A percentile compares a stretch with the other conserved stretches of the same genome.
Conservation (phyloP, 1,140 invertebrate genomes). For the Pseudomyrmex sp. region DNA sequence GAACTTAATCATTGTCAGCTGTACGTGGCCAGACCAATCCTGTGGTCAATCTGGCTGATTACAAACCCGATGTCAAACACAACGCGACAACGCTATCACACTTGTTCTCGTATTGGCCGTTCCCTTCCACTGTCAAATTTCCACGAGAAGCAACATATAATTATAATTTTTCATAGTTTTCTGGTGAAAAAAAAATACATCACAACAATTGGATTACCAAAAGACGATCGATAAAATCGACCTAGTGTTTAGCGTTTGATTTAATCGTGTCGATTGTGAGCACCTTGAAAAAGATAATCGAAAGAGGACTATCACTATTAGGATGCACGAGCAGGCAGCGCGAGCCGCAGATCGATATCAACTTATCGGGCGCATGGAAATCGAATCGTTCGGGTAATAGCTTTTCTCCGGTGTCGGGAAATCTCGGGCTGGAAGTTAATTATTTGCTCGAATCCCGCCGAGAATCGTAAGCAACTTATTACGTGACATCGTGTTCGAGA, state of each 20-base stretch:
- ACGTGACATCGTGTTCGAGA: neutral
- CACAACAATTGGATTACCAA: too few species aligned
- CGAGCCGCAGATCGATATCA: constrained; percentile 50
- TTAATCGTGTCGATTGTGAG: neutral
- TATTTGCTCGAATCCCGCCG: constrained; percentile 33
- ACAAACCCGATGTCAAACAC: too few species aligned
- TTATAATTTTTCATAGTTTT: neutral
- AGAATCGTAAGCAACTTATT: constrained; percentile 21
- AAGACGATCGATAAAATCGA: neutral
- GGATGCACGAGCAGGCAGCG: neutral
- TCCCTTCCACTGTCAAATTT: too few species aligned
- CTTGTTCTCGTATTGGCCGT: too few species aligned
- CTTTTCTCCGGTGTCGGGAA: constrained; percentile 46
- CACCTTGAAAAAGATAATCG: constrained; percentile 10
- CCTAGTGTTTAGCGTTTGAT: neutral
- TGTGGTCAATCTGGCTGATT: too few species aligned
- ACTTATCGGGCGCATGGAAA: constrained; percentile 54
- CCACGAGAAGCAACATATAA: too few species aligned
- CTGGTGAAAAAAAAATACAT: too few species aligned
- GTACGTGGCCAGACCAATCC: too few species aligned
- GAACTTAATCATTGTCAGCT: too few species aligned
- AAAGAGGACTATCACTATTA: constrained; percentile 34
- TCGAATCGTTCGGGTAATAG: constrained; percentile 53
- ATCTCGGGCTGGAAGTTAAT: constrained; percentile 43
- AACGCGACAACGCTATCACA: too few species aligned